Evolutionary conservation across 2,888 invertebrate genomes (phyloP).

Genomic region (Leucoma salicis): DNA sequence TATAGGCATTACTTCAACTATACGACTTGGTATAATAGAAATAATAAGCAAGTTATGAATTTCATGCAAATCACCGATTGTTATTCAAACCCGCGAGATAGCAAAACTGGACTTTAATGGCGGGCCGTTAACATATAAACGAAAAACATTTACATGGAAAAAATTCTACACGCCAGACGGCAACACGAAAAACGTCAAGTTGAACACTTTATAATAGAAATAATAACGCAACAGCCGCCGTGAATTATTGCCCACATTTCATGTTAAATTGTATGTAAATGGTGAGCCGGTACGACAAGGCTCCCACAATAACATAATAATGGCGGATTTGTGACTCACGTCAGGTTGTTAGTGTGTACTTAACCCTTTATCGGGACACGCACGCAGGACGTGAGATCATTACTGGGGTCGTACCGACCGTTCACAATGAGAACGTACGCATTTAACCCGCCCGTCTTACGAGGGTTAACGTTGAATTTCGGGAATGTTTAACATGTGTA

Average conservation of each 20-base stretch:
- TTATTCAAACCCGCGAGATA: constrained; percentile 51
- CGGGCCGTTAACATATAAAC: constrained; percentile 56
- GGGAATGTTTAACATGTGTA: constrained; percentile 53
- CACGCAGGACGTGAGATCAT: constrained; percentile 80
- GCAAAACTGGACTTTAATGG: constrained; percentile 51
- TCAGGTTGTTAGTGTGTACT: constrained; percentile 80
- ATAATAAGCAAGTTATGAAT: constrained; percentile 35
- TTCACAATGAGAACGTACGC: constrained; percentile 48
- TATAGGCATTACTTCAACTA: constrained; percentile 42
- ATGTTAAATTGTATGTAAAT: constrained; percentile 82
- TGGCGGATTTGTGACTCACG: constrained; percentile 81
- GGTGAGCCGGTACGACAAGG: constrained; percentile 71
- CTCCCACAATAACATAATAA: constrained; percentile 82
- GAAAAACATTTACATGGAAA: constrained; percentile 47
- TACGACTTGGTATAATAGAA: constrained; percentile 32
- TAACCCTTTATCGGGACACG: constrained; percentile 81
- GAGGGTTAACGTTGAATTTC: constrained; percentile 40
- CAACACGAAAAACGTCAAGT: constrained; percentile 67
- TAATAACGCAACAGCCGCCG: constrained; percentile 73
- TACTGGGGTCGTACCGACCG: constrained; percentile 64
- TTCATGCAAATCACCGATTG: constrained; percentile 52
- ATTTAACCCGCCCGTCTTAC: constrained; percentile 33
- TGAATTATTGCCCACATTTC: constrained; percentile 80
- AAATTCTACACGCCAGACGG: constrained; percentile 61
- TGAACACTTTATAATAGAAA: constrained; percentile 78